These are phyloP conservation scores for Calliopsis andreniformis DNA, from an alignment of 1,140 invertebrate species.

Conservation along the genomic window DNA sequence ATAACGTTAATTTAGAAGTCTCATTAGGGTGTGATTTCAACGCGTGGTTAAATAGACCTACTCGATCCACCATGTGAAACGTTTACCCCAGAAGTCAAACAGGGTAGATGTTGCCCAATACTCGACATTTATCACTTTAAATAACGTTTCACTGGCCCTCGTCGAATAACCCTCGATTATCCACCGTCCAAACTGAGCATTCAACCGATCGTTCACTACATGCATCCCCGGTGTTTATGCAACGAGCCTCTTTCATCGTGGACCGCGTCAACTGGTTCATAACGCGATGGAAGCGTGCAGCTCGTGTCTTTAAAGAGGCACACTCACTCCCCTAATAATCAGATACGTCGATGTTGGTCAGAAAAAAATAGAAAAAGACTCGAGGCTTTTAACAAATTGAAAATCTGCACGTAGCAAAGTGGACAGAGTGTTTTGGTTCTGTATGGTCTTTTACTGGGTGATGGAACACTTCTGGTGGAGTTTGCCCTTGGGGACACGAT, in stretches of 20 bases:
- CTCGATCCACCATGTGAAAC: no score
- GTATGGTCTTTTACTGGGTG: no score
- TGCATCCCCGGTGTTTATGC: not conserved
- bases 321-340: slow-evolving; percentile 36
- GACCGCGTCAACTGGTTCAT: no score
- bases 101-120: not conserved
- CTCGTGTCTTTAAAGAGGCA: slow-evolving; percentile 52
- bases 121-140: not conserved
- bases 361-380: no score
- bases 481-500: no score
- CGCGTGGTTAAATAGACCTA: no score
- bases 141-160: slow-evolving; percentile 6
- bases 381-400: no score
- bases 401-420: no score
- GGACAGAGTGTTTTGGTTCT: no score
- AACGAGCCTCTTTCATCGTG: not conserved
- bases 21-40: no score
- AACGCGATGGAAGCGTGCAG: slow-evolving; percentile 18
- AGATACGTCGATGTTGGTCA: not conserved
- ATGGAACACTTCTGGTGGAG: no score
- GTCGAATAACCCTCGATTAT: not conserved
- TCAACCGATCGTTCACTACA: not conserved
- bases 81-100: not conserved
- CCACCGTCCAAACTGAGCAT: not conserved
- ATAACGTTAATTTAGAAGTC: no score